Conservation (phyloP, 1,140 invertebrate species). For the Ectropis grisescens region DNA sequence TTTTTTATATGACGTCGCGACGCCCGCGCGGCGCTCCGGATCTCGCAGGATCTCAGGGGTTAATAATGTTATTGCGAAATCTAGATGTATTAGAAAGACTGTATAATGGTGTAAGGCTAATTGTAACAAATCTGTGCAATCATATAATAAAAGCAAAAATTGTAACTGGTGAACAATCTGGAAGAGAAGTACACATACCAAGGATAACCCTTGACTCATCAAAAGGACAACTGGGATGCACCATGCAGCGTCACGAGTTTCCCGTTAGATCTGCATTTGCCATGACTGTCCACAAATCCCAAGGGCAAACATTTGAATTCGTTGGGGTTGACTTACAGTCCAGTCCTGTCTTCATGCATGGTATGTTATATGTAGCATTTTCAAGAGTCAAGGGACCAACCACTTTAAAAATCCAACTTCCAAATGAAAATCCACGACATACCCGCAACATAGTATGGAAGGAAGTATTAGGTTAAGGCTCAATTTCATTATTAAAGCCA, state of each 20-base stretch:
- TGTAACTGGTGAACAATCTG: slow-evolving; percentile 8
- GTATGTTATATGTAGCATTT: slow-evolving; percentile 3
- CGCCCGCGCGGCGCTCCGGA: no score
- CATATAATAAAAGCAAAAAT: slow-evolving; percentile 8
- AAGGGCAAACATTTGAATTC: slow-evolving; percentile 5
- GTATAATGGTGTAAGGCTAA: slow-evolving; percentile 7
- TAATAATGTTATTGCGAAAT: slow-evolving; percentile 12
- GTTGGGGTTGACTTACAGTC: slow-evolving; percentile 6
- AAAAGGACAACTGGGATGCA: slow-evolving; percentile 8
- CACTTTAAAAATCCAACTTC: slow-evolving; percentile 4
- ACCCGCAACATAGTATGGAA: slow-evolving; percentile 6
- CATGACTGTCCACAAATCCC: slow-evolving; percentile 4
- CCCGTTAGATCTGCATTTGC: slow-evolving; percentile 8
- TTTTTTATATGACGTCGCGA: no score
- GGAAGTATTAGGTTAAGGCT: slow-evolving; percentile 3
- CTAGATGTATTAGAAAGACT: slow-evolving; percentile 6
- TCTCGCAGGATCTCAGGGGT: no score
- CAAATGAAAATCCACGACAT: slow-evolving; percentile 6
- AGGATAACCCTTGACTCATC: slow-evolving; percentile 9
- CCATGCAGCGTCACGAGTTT: slow-evolving; percentile 7
- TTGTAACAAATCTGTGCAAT: slow-evolving; percentile 6
- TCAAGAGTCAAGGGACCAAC: slow-evolving; percentile 4
- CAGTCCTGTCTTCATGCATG: neutral
- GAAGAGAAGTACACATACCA: slow-evolving; percentile 9
- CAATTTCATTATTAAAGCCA: slow-evolving; percentile 1